These are phyloP conservation scores for Crocallis elinguaria DNA, from an alignment of 2,888 invertebrate species.

Conservation along the genomic window DNA sequence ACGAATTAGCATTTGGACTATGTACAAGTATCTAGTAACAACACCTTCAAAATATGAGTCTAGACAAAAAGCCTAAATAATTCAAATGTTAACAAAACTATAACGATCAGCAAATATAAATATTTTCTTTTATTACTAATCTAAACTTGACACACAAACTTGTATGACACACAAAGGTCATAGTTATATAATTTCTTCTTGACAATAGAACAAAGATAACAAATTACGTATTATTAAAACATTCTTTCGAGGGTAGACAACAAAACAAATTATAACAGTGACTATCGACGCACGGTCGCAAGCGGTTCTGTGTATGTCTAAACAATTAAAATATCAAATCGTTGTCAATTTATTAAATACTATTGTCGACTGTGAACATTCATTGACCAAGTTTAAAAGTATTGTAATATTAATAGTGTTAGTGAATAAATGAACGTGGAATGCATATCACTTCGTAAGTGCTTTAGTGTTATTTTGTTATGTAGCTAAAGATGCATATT, in stretches of 20 bases:
- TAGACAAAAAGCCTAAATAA: too few relatives aligned
- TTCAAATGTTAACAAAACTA: too few relatives aligned
- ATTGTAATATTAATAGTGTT: conserved; percentile 10
- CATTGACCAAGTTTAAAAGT: conserved; percentile 1
- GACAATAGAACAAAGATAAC: too few relatives aligned
- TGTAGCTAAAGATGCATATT: background rate
- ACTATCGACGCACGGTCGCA: background rate
- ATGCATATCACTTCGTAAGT: conserved; percentile 39
- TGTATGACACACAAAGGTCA: too few relatives aligned
- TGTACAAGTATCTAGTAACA: too few relatives aligned
- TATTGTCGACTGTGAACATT: conserved; percentile 4
- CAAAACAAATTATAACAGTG: background rate
- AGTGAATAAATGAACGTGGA: conserved; percentile 42
- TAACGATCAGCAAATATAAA: too few relatives aligned
- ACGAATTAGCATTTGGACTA: too few relatives aligned
- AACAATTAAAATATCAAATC: background rate
- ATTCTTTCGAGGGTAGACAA: conserved; percentile 8
- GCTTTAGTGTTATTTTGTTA: background rate
- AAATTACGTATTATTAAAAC: background rate
- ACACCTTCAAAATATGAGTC: too few relatives aligned
- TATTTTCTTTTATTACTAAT: too few relatives aligned
- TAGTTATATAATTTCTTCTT: too few relatives aligned
- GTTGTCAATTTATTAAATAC: background rate
- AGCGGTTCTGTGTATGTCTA: background rate
- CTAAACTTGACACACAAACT: too few relatives aligned